Base-by-base conservation (phyloP, 2,797 vertebrate species). In the Mus caroli region DNA sequence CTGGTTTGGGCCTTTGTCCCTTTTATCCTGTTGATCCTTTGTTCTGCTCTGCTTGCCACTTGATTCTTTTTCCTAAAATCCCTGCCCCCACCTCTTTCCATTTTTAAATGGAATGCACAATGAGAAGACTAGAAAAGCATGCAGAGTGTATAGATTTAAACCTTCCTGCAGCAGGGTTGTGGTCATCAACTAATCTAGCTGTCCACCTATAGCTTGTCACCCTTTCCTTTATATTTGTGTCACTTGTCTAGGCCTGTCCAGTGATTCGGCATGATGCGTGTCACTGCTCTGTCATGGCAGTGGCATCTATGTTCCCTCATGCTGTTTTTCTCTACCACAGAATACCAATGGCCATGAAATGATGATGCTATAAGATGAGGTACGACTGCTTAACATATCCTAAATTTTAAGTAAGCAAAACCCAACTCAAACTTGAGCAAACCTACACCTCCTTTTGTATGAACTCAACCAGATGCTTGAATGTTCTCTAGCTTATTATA, bases 41-140 rank as follows among this genome's bases (percentile, higher is more conserved):
- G 43, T 92, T 90, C 71, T 94, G 77, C 76, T 94, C 62, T 87
- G 52, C 76, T 94, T 94, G 71, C 9, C 80, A 95, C 56, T 90
- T 91, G 78, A 85, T 76, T 96, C n/a, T 73, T 88, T 88, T 93
- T 52, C 37, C 31, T 60, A 78, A 96, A 88, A 76, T 1, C 19
- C n/a, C 5, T 87, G 10, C 28, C 77, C 37, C 62, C 13, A 76
- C 34, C 37, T 28, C 67, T 60, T 88, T 46, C 52, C 60, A 64
- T 88, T 79, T 82, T 95, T 77, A 92, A 37, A 76, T 89, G 26
- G 46, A 75, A 37, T 90, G 26, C 69, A 77, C 24, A 56, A 79
- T 84, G 20, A 91, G 37, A 77, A 31, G 58, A 88, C 56, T 62
- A 93, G 80, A 91, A 89, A 77, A 78, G 62, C 62, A 73, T 43